A percentile compares a stretch with the other conserved stretches of the same genome.
phyloP scores from a whole-genome alignment of 1,140 invertebrate species.

The Papilio polyxenes region DNA sequence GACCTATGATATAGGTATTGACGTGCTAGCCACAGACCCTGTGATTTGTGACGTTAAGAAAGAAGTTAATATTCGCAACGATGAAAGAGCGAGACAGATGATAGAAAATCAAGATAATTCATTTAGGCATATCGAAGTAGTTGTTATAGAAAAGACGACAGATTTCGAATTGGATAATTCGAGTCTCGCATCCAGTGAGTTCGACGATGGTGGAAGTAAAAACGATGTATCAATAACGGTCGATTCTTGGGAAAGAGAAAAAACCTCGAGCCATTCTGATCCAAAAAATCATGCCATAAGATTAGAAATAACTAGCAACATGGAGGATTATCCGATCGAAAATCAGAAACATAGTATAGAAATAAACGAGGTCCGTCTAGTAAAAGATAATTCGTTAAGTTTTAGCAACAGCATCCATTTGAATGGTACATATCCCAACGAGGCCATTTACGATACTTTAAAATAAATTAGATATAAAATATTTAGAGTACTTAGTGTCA shows the following conservation, averaged over 20 bases:
- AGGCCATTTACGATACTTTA: slow-evolving; percentile 79
- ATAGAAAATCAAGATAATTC: slow-evolving; percentile 72
- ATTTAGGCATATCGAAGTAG: slow-evolving; percentile 80
- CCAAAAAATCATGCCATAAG: slow-evolving; percentile 74
- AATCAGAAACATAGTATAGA: slow-evolving; percentile 63
- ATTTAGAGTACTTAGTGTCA: slow-evolving; percentile 45
- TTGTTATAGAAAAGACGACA: slow-evolving; percentile 78
- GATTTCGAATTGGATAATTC: slow-evolving; percentile 74
- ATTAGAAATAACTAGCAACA: slow-evolving; percentile 75
- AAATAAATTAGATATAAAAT: slow-evolving; percentile 65
- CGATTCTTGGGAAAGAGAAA: slow-evolving; percentile 74
- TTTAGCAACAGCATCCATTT: slow-evolving; percentile 79
- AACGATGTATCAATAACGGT: slow-evolving; percentile 71
- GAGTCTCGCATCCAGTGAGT: slow-evolving; percentile 69
- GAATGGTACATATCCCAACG: slow-evolving; percentile 80
- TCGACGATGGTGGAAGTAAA: slow-evolving; percentile 69
- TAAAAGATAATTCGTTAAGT: slow-evolving; percentile 75
- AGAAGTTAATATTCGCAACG: slow-evolving; percentile 72
- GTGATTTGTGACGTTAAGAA: slow-evolving; percentile 78
- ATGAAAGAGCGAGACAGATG: slow-evolving; percentile 72
- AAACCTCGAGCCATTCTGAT: slow-evolving; percentile 54
- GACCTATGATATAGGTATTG: slow-evolving; percentile 69
- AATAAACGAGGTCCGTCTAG: slow-evolving; percentile 62
- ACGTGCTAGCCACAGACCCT: slow-evolving; percentile 73
- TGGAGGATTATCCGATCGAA: slow-evolving; percentile 70